A percentile compares a stretch with the other conserved stretches of the same genome.
phyloP scores from a whole-genome alignment of 2,888 invertebrate genomes.

The Calliopum simillimum region DNA sequence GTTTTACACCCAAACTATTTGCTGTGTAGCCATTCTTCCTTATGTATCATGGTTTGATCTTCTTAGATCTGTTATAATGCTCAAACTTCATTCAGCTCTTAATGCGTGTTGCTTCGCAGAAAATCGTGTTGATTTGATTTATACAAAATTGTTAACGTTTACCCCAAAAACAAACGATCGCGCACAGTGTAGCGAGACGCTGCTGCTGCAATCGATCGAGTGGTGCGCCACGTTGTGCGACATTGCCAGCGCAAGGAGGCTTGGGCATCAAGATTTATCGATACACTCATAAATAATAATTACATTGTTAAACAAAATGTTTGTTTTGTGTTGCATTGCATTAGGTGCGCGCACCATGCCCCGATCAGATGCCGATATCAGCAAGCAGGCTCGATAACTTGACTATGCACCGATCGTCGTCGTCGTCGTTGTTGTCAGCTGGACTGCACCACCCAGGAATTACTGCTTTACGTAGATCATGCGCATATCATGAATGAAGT shows the following conservation, averaged over 20 bases:
- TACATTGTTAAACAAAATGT: constrained; percentile 42
- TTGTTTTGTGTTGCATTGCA: constrained; percentile 26
- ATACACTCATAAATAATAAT: constrained; percentile 58
- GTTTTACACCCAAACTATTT: too few species aligned
- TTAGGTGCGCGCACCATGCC: not conserved
- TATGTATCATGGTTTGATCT: too few species aligned
- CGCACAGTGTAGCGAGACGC: constrained; percentile 23
- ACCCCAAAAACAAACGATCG: constrained; percentile 33
- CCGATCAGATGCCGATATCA: not conserved
- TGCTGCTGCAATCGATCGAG: too few species aligned
- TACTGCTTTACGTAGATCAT: too few species aligned
- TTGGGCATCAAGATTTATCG: constrained; percentile 51
- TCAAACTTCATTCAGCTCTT: too few species aligned
- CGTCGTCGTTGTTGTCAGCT: not conserved
- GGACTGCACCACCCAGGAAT: constrained; percentile 36
- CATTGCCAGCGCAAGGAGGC: not conserved
- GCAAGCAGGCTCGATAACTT: not conserved
- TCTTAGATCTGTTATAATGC: too few species aligned
- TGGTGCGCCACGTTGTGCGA: not conserved
- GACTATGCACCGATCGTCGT: not conserved
- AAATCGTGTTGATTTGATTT: constrained; percentile 62
- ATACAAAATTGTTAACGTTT: constrained; percentile 47
- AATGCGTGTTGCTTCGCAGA: constrained; percentile 49
- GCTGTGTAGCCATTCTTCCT: too few species aligned
- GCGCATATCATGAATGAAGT: constrained; percentile 15